phyloP scores from a whole-genome alignment of 2,797 vertebrate genomes.

The Propithecus perrieri region DNA sequence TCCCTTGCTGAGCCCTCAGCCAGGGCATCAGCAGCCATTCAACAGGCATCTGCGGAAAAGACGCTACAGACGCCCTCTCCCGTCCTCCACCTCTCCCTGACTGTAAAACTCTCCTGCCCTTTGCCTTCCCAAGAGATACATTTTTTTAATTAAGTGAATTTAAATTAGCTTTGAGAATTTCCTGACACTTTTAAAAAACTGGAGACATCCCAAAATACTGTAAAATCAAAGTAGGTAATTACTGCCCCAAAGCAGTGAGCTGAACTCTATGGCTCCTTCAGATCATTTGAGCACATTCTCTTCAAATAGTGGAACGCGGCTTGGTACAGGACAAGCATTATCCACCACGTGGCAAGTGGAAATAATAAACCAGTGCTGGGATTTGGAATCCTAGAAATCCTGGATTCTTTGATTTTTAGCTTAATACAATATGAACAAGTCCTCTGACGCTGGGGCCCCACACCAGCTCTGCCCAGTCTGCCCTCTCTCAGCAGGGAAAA shows the following conservation, averaged over 20 bases:
- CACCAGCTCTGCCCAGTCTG: too few relatives aligned
- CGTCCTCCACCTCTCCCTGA: fast-evolving
- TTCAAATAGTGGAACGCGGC: not conserved
- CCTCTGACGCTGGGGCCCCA: not conserved
- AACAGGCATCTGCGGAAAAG: not conserved
- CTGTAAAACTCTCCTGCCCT: not conserved
- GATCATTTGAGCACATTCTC: not conserved
- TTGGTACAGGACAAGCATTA: fast-evolving
- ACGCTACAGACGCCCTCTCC: fast-evolving
- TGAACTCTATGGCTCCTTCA: not conserved
- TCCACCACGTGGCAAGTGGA: not conserved
- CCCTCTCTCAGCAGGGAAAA: not conserved
- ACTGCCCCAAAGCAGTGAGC: not conserved
- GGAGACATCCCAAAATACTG: not conserved
- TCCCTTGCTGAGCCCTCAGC: not conserved
- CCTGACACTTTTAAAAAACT: not conserved
- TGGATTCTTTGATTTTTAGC: not conserved
- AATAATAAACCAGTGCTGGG: not conserved
- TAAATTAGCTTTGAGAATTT: not conserved
- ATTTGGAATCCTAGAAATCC: not conserved
- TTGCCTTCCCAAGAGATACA: not conserved
- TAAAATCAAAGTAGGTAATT: not conserved
- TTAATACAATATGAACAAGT: not conserved
- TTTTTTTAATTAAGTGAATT: conserved; percentile 20
- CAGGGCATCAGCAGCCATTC: fast-evolving